Evolutionary conservation across 1,140 invertebrate genomes (phyloP), one percentile per base, ranked within the genome.

Genomic region (Drosophila dunni): DNA sequence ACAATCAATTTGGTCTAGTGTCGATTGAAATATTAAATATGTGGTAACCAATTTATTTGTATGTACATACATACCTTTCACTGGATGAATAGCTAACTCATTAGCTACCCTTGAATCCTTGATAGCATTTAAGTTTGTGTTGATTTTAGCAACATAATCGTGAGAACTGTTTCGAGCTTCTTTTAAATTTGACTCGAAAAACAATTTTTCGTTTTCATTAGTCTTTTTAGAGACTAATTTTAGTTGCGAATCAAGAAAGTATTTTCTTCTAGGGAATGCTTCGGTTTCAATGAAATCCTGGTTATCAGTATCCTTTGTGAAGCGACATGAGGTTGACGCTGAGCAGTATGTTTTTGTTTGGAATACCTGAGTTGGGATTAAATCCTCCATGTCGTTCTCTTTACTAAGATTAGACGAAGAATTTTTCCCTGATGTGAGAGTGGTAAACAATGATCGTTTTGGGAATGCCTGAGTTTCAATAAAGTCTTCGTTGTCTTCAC

Each of bases 91-190:
- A 9, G 69, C 15, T 38, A 69, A 74, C 7, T 69, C 24, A 45
- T 69, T 57, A 2, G 71, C 69, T 9, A 62, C 71, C 15, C 44
- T 17, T 36, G 69, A 36, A 56, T 74, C 65, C 7, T 74, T 56
- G 7, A 11, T 38, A 7, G n/a, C 17, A 36, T 46, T 74, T 6
- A 62, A 40, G 9, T 11, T 38, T 10, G 20, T 38, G 8, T 48
- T 29, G 24, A 29, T 29, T 29, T 4, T 29, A 5, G 24, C 24
- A 29, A 6, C 24, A 29, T 4, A 29, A 6, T 29, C 24, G 24
- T 29, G 1, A 29, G 6, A 29, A 6, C 13, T 11, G 10, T 7
- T 65, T 61, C 5, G 1, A 1, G 6, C 8, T 20, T 45, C 29
- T 13, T n/a, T 24, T 7, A 13, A 29, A 61, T 9, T 29, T 6